Base-by-base conservation (phyloP, 2,113 vertebrate species). In the Chrysemys picta region DNA sequence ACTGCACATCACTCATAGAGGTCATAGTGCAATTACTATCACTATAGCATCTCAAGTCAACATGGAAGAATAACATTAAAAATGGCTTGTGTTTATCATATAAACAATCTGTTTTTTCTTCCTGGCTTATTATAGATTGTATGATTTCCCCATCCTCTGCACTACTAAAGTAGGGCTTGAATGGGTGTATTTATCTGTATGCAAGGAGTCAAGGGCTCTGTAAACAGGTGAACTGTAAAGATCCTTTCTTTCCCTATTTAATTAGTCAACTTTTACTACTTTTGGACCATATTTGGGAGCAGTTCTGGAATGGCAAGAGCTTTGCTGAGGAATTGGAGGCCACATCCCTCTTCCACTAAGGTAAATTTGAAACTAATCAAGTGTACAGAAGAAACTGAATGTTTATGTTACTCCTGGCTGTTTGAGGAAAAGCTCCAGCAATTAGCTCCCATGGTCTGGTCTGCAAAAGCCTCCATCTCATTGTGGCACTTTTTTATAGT, bases 1-100 rank as follows among this genome's bases (percentile, higher is more conserved):
- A 95, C 93, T 97, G 99, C 98, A 98, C 99, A 95, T 99, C 99
- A 94, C 99, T 99, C 98, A 35, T 1, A 6, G 98, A 99, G 99
- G 98, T 99, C 99, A 99, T 97, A 98, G 99, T 98, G 98, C 99
- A 98, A 69, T 49, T 38, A 80, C 88, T 49, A 38, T 54, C 81
- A 69, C 62, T 56, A 6, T 47, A 91, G 95, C 0, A 59, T 96
- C 95, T 97, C 94, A 83, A 8, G 1, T 94, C 90, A 95, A 93
- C 42, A 38, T 87, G 91, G 95, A 95, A 87, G 19, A 89, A 84
- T 52, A 86, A 79, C 72, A 91, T 88, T 82, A 94, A 90, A 97
- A 96, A 98, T 96, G 97, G 98, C 97, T 98, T 96, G 97, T 94
- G 93, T 97, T 96, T 92, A 91, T 91, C 81, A 89, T 65, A 45